Evolutionary conservation across 92 coral and sea anemone genomes (phyloP), one percentile per base, ranked within the genome.

Genomic region (Heteractis magnifica): DNA sequence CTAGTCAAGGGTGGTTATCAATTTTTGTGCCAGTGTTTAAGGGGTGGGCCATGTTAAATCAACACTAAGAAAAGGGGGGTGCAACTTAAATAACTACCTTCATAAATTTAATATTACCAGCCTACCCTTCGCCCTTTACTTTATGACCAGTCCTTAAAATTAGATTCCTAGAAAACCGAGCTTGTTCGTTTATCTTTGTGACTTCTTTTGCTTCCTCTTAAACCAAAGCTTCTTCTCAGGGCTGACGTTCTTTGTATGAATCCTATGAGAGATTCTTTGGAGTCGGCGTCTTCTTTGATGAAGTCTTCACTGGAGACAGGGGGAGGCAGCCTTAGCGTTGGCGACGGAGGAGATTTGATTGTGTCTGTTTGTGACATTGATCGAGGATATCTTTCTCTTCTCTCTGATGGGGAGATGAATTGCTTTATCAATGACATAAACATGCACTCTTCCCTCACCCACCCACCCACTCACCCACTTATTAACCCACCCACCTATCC

Each of bases 291-390:
- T 56, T 86, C 94, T 65, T 81, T 87, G 78, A 84, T 84, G 21
- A 91, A 85, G 79, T 93, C 98, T 4, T 94, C 98, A 81, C 98
- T 93, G 52, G 98, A 93, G 62, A 93, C 98, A 4, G 98, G 93
- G 49, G 92, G 95, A 34, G 98, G 98, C 6, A 93, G 85, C 56
- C 90, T 84, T 52, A 93, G 83, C 6, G 87, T 85, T 11, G 98
- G 98, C 5, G 98, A 93, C 6, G 91, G 84, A 4, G 98, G 91
- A 6, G 93, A 83, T 70, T 89, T 91, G 48, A 89, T 75, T 56
- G 71, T 77, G 58, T 91, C 92, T 56, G 89, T 81, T 49, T 91
- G 75, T 10, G 92, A 86, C 58, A 85, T 86, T 8, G 90, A 77
- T n/a, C 88, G 86, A 18, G 83, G 74, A 20, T 81, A 89, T 82